Evolutionary conservation across 1,140 invertebrate species (phyloP).

Genomic region (Mactra quadrangularis): DNA sequence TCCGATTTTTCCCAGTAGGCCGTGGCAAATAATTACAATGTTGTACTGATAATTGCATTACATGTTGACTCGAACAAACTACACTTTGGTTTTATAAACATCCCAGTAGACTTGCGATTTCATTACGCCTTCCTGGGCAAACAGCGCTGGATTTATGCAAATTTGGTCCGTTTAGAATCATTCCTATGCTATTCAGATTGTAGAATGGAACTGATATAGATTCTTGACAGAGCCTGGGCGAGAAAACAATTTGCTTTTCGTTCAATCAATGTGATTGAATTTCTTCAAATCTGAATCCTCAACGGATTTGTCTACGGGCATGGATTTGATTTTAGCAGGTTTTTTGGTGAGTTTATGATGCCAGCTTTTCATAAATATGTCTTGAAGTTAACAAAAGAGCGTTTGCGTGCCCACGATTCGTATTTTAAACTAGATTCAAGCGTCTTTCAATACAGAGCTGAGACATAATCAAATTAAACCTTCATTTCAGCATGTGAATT

Average conservation of each 20-base stretch:
- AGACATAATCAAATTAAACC: too few relatives aligned
- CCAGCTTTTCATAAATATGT: constrained; percentile 14
- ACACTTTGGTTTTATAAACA: constrained; percentile 50
- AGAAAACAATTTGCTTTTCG: constrained; percentile 61
- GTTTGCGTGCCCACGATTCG: too few relatives aligned
- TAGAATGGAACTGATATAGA: constrained; percentile 51
- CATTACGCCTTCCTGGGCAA: constrained; percentile 47
- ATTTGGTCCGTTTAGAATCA: constrained; percentile 42
- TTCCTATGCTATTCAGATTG: constrained; percentile 61
- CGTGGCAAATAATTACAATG: constrained; percentile 61
- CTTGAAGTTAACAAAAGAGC: too few relatives aligned
- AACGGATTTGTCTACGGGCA: constrained; percentile 2
- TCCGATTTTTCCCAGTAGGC: constrained; percentile 55
- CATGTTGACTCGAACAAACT: constrained; percentile 52
- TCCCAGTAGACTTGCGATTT: constrained; percentile 41
- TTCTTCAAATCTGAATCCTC: constrained; percentile 53
- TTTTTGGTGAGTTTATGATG: constrained; percentile 23
- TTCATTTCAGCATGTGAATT: too few relatives aligned
- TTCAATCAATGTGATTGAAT: constrained; percentile 63
- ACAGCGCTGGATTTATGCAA: constrained; percentile 59
- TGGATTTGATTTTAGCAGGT: constrained; percentile 29
- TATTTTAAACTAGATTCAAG: too few relatives aligned
- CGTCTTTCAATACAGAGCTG: too few relatives aligned
- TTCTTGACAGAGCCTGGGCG: constrained; percentile 15
- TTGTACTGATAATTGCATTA: constrained; percentile 59